Conservation (phyloP, 1,140 invertebrate species). For the Tetramorium parvispinum region DNA sequence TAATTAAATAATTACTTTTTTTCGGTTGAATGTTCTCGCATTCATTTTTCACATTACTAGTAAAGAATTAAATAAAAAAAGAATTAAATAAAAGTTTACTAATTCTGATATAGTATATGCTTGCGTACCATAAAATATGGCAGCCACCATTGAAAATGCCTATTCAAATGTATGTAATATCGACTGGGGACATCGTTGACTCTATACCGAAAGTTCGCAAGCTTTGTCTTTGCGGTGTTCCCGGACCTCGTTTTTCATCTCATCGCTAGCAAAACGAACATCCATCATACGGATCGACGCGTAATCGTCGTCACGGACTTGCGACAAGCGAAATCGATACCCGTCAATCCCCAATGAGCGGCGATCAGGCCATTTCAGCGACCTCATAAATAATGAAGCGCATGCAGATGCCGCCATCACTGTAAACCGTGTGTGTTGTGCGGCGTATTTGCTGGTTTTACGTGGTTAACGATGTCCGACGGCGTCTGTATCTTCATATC, state of each 20-base stretch:
- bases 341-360: constrained; percentile 67
- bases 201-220: neutral
- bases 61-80: constrained; percentile 19
- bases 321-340: constrained; percentile 60
- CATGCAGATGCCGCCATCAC: constrained; percentile 39
- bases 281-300: constrained; percentile 32
- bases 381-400: constrained; percentile 69
- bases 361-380: constrained; percentile 62
- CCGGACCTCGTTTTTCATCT: constrained; percentile 47
- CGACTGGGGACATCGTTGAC: neutral
- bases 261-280: constrained; percentile 4
- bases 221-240: neutral
- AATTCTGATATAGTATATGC: neutral
- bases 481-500: neutral
- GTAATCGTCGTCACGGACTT: neutral
- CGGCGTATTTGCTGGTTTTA: constrained; percentile 51
- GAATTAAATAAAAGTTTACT: neutral
- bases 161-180: constrained; percentile 2
- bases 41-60: neutral
- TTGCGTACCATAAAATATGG: neutral
- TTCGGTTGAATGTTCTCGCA: neutral
- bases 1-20: neutral
- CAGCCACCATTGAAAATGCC: neutral
- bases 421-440: constrained; percentile 53
- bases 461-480: constrained; percentile 24